Conservation (phyloP, 2,888 invertebrate genomes). For the Scotopteryx bipunctaria region DNA sequence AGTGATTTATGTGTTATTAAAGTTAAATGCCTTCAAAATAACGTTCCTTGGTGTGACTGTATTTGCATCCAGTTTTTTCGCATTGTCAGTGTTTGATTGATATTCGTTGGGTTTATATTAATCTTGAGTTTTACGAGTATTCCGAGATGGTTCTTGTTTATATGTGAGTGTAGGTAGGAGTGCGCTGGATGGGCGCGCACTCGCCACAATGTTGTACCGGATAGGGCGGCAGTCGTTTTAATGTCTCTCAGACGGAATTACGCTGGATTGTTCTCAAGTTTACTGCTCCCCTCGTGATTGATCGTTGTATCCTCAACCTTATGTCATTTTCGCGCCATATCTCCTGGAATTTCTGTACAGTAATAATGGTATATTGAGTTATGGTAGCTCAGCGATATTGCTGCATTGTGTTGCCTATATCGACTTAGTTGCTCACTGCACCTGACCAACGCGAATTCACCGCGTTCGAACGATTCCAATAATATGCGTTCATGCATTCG, state of each 20-base stretch:
- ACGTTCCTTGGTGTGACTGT: constrained; percentile 41
- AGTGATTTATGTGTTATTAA: constrained; percentile 78
- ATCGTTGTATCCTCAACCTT: constrained; percentile 81
- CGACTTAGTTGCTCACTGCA: constrained; percentile 32
- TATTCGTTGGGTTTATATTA: constrained; percentile 29
- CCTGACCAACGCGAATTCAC: constrained; percentile 25
- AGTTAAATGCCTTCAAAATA: constrained; percentile 50
- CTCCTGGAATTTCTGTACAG: constrained; percentile 76
- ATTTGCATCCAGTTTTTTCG: constrained; percentile 27
- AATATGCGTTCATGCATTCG: constrained; percentile 34
- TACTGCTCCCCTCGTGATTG: constrained; percentile 80
- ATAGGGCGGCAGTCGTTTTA: constrained; percentile 82
- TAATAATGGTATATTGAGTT: constrained; percentile 76
- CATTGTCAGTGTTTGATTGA: constrained; percentile 32
- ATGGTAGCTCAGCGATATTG: constrained; percentile 68
- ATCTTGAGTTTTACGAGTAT: constrained; percentile 30
- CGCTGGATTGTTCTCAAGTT: constrained; percentile 83
- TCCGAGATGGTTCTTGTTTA: constrained; percentile 30
- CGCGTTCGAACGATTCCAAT: constrained; percentile 13
- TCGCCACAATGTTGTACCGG: constrained; percentile 80
- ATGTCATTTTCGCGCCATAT: constrained; percentile 79
- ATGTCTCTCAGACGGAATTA: constrained; percentile 82
- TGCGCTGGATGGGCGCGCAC: constrained; percentile 45
- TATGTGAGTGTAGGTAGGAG: constrained; percentile 45
- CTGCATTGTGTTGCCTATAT: constrained; percentile 44